Base-by-base conservation (phyloP, 2,797 vertebrate genomes). In the Bradypus variegatus region DNA sequence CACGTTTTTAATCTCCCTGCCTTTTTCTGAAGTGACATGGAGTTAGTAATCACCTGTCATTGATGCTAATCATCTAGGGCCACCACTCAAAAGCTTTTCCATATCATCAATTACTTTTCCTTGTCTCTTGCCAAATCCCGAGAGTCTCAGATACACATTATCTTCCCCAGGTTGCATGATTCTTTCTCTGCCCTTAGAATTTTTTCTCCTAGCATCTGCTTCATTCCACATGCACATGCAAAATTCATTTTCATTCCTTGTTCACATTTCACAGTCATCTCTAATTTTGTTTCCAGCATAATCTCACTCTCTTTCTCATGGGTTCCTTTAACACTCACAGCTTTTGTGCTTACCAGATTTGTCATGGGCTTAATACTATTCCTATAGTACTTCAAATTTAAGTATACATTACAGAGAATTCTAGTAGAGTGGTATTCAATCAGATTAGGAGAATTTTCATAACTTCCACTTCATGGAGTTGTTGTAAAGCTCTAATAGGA, bases 361-460 rank as follows among this genome's bases (percentile, higher is more conserved):
- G 33, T 73, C 10, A 16, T 8, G 6, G 62, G 48, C 31, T 64
- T 69, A 64, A 33, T 83, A 3, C 29, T 82, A 58, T 76, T 80
- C 38, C 78, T 85, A 3, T n/a, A 10, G 53, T 6, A 64, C 78
- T 36, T 88, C 77, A 83, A 29, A 79, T 58, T 76, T 76, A 86
- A 90, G 31, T 72, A 15, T 25, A 69, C 62, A 21, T 75, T 48
- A 72, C 7, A 73, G 36, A 14, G 14, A 82, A 64, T 88, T 73
- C 18, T 38, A 55, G 15, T 53, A n/a, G 25, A 77, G 14, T 36
- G 27, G 69, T 73, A 50, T 53, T 70, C 65, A 50, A 8, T 67
- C 45, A 70, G 69, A 50, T 88, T 50, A 93, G 41, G 48, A 75
- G 72, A 53, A 21, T 89, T 83, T 77, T 83, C 31, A 19, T 73